Evolutionary conservation across 2,888 invertebrate genomes (phyloP), one percentile per base, ranked within the genome.

Genomic region (Melieria crassipennis): DNA sequence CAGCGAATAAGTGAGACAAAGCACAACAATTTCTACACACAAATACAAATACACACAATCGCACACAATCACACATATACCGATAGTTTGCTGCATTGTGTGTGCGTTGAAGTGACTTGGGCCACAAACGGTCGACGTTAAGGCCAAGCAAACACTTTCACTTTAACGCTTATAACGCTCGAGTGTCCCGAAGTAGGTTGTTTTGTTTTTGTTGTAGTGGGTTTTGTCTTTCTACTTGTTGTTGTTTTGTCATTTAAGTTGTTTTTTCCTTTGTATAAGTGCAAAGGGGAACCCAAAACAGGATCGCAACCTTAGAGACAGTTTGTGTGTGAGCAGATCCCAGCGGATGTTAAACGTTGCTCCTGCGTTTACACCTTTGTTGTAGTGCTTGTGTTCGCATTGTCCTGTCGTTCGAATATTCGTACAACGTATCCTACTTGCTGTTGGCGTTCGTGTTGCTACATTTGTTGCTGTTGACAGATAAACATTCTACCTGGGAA

Each of bases 391-490:
- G 7, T 7, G 11, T 50, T 50, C 3, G 7, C 1, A 10, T 50
- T 56, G 56, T 56, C n/a, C 11, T 30, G 30, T 30, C 30, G 30
- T 30, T 30, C 30, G 30, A 30, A 30, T 30, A 30, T 30, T 3
- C 30, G 30, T 30, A 30, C 30, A 30, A 30, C 30, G 30, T 30
- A 30, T 42, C 10, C n/a, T 52, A 56, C 48, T 69, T 13, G 57
- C 48, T 56, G 61, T 30, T 65, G 70, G 13, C 52, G 60, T 30
- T 65, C 55, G 52, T 52, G 62, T 43, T 58, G 56, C 46, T 56
- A 11, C 56, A 66, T 47, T 9, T 63, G 56, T 50, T 60, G 64
- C 7, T 55, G 50, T 50, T 70, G 72, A 10, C 74, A 77, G 75
- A 75, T 71, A 63, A 71, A 68, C 56, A 64, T n/a, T 58, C 47